These are phyloP conservation scores for Yponomeuta evonymella DNA, from an alignment of 2,888 invertebrate species.

Conservation along the genomic window DNA sequence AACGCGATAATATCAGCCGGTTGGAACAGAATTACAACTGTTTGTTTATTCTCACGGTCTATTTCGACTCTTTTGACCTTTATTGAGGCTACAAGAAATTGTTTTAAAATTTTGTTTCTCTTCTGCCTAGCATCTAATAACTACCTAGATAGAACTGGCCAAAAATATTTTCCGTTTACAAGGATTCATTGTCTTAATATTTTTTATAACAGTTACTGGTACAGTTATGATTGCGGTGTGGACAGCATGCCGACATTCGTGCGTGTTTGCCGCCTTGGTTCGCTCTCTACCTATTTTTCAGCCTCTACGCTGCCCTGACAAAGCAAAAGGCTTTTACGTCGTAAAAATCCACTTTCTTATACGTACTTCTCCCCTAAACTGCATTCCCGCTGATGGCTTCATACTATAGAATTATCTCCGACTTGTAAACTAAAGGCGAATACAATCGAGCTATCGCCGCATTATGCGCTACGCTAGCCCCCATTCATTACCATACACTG, in stretches of 20 bases:
- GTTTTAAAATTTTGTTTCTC: background rate
- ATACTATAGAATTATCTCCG: background rate
- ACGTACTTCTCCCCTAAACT: too few species aligned
- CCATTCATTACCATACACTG: conserved; percentile 6
- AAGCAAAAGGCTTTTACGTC: too few species aligned
- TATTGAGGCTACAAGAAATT: conserved; percentile 7
- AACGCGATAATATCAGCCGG: conserved; percentile 8
- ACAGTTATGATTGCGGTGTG: too few species aligned
- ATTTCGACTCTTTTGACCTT: conserved; percentile 29
- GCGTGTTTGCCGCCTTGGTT: too few species aligned
- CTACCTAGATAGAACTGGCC: too few species aligned
- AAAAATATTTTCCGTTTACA: background rate
- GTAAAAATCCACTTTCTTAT: too few species aligned
- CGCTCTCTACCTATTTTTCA: too few species aligned
- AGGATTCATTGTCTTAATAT: too few species aligned
- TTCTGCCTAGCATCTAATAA: too few species aligned
- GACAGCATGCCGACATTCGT: too few species aligned
- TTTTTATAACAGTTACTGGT: too few species aligned
- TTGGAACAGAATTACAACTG: conserved; percentile 36
- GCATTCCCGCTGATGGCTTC: background rate
- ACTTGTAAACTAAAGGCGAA: background rate
- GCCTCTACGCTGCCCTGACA: too few species aligned
- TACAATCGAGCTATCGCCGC: background rate
- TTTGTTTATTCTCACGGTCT: conserved; percentile 50
- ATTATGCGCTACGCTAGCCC: background rate